Percentiles rank a stretch among this genome's conserved stretches.
Evolutionary conservation across 2,113 vertebrate genomes (phyloP).

Genomic region (Antidorcas marsupialis): DNA sequence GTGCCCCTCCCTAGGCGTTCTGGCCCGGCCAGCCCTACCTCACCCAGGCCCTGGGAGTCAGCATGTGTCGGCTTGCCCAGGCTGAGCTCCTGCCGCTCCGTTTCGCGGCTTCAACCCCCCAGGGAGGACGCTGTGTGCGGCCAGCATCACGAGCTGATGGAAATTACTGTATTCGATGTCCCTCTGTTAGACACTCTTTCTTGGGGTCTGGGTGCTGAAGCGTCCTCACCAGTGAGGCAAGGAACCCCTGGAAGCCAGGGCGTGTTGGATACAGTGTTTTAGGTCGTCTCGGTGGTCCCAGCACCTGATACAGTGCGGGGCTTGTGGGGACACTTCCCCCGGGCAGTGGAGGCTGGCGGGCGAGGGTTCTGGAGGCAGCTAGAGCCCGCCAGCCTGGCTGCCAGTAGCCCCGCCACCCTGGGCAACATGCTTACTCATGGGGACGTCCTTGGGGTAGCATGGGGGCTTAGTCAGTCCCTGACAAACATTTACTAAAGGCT

Average conservation of each 20-base stretch:
- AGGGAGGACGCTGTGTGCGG: fast-evolving
- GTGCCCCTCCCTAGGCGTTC: not conserved
- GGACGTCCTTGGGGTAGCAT: not conserved
- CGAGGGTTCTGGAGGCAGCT: not conserved
- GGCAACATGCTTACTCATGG: fast-evolving
- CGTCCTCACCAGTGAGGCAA: not conserved
- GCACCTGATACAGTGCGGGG: fast-evolving
- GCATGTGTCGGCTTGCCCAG: fast-evolving
- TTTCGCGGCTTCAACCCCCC: fast-evolving
- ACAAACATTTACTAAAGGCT: not conserved
- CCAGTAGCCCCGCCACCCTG: fast-evolving
- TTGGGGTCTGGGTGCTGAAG: not conserved
- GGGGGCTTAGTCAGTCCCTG: not conserved
- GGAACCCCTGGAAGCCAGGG: not conserved
- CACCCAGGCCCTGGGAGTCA: not conserved
- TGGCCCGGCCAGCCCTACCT: not conserved
- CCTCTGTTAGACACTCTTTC: not conserved
- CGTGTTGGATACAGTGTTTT: fast-evolving
- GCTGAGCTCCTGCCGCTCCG: fast-evolving
- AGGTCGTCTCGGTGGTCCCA: not conserved
- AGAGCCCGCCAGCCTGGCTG: not conserved
- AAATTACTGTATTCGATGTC: fast-evolving
- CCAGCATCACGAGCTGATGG: fast-evolving
- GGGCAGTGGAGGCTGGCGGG: fast-evolving
- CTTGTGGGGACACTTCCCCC: fast-evolving